These are phyloP conservation scores for Eulimnadia texana DNA, from an alignment of 1,140 invertebrate genomes.

Conservation along the genomic window DNA sequence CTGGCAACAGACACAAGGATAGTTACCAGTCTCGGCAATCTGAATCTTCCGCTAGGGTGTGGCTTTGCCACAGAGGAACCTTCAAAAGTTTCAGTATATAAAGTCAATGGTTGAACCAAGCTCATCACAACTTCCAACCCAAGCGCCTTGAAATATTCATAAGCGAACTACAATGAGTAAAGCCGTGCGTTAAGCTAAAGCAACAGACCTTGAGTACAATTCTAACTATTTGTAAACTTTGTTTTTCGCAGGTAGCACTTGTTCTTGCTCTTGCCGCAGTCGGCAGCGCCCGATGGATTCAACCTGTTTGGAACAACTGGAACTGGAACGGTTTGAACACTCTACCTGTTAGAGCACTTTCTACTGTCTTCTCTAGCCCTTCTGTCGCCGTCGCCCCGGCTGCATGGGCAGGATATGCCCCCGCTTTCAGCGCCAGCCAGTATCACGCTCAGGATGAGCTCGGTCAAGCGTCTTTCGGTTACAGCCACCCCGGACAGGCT, in stretches of 20 bases:
- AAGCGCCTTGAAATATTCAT: no score
- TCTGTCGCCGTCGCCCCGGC: neutral
- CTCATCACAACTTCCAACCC: no score
- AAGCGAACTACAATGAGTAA: neutral
- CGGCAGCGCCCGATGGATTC: conserved; percentile 17
- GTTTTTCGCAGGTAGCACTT: conserved; percentile 20
- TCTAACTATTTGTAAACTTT: no score
- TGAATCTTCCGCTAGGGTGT: no score
- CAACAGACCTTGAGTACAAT: no score
- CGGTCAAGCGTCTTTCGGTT: conserved; percentile 21
- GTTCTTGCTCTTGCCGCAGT: conserved; percentile 23
- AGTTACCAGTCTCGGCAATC: no score
- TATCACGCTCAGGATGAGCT: conserved; percentile 24
- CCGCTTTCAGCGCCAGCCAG: conserved; percentile 14
- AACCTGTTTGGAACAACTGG: neutral
- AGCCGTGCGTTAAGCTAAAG: no score
- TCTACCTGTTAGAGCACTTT: neutral
- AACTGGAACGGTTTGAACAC: no score
- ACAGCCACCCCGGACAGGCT: conserved; percentile 22
- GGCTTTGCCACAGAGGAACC: no score
- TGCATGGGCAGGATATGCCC: conserved; percentile 7
- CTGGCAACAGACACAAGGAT: no score
- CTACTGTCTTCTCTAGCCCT: neutral
- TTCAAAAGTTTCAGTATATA: no score
- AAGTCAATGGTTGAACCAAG: no score